These are phyloP conservation scores for Limosa lapponica DNA, from an alignment of 2,797 vertebrate genomes.

Conservation along the genomic window DNA sequence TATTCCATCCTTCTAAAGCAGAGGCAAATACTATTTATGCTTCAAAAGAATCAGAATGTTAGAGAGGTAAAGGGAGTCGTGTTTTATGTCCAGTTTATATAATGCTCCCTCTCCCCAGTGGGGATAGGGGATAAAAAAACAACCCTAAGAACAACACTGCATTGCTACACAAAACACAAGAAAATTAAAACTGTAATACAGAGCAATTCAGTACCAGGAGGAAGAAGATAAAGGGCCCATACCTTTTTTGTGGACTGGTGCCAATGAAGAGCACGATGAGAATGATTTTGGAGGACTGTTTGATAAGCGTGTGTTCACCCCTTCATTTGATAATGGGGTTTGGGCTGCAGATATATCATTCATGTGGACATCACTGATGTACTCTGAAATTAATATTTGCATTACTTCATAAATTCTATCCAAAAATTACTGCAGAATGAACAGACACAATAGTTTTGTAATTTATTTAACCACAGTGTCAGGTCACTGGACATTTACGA, in stretches of 20 bases:
- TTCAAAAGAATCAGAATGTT: neutral
- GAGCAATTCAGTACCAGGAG: neutral
- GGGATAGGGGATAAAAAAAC: neutral
- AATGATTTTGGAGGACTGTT: slow-evolving; percentile 89
- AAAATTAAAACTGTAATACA: neutral
- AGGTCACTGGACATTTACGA: neutral
- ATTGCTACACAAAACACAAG: neutral
- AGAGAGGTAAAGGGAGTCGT: neutral
- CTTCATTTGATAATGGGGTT: slow-evolving; percentile 82
- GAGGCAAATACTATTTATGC: neutral
- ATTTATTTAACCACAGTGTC: neutral
- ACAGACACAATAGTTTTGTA: neutral
- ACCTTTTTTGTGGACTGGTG: slow-evolving; percentile 93
- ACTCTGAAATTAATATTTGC: slow-evolving; percentile 80
- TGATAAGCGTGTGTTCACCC: slow-evolving; percentile 84
- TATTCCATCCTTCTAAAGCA: neutral
- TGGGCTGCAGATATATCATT: slow-evolving; percentile 84
- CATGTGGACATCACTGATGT: slow-evolving; percentile 86
- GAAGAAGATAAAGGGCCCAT: neutral
- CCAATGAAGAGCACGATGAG: slow-evolving; percentile 84
- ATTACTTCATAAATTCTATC: neutral
- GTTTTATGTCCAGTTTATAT: neutral
- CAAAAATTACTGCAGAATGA: neutral
- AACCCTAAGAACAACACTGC: neutral
- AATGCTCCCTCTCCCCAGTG: neutral